Conservation (phyloP, 2,888 invertebrate species). For the Steinernema carpocapsae region DNA sequence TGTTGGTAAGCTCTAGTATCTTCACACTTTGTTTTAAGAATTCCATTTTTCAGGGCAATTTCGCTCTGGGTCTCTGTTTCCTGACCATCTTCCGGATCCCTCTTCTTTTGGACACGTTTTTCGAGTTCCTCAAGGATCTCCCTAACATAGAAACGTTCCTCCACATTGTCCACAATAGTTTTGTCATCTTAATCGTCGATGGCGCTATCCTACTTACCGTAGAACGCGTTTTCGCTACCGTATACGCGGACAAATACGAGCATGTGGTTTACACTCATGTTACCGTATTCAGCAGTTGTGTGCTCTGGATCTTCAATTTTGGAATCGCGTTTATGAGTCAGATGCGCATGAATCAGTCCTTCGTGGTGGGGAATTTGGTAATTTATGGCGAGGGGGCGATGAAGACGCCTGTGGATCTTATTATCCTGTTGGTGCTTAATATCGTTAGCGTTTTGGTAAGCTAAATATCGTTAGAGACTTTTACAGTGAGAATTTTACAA, state of each 20-base stretch:
- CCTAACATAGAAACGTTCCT: neutral
- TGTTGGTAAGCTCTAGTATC: neutral
- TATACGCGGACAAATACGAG: conserved; percentile 26
- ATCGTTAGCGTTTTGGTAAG: neutral
- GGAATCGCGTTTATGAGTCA: neutral
- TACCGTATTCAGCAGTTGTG: neutral
- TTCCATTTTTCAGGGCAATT: neutral
- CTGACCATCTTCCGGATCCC: conserved; percentile 14
- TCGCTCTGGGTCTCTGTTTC: neutral
- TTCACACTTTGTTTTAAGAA: no score
- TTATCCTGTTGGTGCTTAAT: neutral
- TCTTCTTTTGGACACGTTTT: neutral
- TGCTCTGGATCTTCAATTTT: conserved; percentile 7
- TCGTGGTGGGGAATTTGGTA: neutral
- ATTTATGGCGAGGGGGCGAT: neutral
- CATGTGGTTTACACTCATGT: neutral
- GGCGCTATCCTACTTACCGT: conserved; percentile 2
- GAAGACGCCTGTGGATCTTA: neutral
- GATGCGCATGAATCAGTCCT: conserved; percentile 8
- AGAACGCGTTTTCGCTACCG: conserved; percentile 11
- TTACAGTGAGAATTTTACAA: no score
- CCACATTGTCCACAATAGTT: neutral
- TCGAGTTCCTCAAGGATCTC: neutral
- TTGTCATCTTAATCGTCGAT: conserved; percentile 1
- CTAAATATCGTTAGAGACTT: no score